phyloP scores from a whole-genome alignment of 1,140 invertebrate species.

The Heliconius congener region DNA sequence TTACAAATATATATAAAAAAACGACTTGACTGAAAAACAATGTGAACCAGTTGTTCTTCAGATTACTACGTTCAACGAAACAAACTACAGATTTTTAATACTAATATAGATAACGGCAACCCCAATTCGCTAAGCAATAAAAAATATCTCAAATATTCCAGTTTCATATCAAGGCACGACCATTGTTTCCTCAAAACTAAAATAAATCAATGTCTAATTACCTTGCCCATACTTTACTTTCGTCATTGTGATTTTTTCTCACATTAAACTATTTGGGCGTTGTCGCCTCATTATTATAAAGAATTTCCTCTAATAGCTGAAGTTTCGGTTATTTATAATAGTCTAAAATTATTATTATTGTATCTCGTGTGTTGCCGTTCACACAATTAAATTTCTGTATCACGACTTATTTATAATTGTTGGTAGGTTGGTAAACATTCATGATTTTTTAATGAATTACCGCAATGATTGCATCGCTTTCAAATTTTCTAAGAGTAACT shows the following conservation, averaged over 20 bases:
- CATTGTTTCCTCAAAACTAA: conserved; percentile 38
- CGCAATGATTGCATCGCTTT: conserved; percentile 49
- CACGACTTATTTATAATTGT: conserved; percentile 54
- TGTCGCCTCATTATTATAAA: conserved; percentile 59
- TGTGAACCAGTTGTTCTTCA: too few species aligned
- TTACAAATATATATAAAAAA: too few species aligned
- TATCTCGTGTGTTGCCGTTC: conserved; percentile 55
- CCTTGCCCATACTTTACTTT: conserved; percentile 37
- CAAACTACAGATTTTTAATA: too few species aligned
- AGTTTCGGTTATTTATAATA: conserved; percentile 61
- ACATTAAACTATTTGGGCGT: conserved; percentile 55
- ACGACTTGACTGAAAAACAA: too few species aligned
- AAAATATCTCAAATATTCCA: conserved; percentile 26
- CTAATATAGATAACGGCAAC: conserved; percentile 14
- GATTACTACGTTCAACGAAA: too few species aligned
- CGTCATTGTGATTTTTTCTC: conserved; percentile 57
- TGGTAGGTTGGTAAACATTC: conserved; percentile 46
- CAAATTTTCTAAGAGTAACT: conserved; percentile 48
- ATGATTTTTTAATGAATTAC: conserved; percentile 57
- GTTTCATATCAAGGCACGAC: conserved; percentile 30
- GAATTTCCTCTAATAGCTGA: conserved; percentile 57
- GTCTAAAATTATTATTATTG: conserved; percentile 59
- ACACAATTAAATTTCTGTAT: conserved; percentile 57
- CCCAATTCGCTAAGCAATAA: conserved; percentile 25
- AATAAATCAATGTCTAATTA: conserved; percentile 57